Conservation (phyloP, 2,113 vertebrate genomes). For the Orcinus orca region DNA sequence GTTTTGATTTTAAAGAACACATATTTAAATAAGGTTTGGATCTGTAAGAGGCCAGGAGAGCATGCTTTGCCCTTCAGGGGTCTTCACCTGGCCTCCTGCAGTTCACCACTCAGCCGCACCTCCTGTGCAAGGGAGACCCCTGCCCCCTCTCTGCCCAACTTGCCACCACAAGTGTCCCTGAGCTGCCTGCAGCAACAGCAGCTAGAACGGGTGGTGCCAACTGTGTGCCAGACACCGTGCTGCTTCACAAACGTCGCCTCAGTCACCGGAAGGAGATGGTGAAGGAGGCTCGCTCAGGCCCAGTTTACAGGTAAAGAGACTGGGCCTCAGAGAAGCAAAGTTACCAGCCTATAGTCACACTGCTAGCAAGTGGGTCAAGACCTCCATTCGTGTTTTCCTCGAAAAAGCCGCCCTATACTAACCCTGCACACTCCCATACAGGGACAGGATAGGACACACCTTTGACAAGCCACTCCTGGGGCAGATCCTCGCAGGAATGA, state of each 20-base stretch:
- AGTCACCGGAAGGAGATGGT: not conserved
- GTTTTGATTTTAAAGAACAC: not conserved
- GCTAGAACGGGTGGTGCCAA: not conserved
- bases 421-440: fast-evolving
- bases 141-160: not conserved
- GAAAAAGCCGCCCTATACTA: fast-evolving
- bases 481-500: not conserved
- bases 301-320: not conserved
- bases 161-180: not conserved
- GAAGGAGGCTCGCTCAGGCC: not conserved
- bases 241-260: not conserved
- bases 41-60: constrained; percentile 4
- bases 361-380: not conserved
- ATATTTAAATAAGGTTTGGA: not conserved
- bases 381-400: not conserved
- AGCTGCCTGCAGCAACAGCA: not conserved
- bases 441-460: not conserved
- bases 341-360: not conserved
- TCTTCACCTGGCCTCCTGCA: not conserved
- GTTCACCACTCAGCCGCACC: not conserved
- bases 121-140: not conserved
- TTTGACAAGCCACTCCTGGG: not conserved
- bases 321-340: not conserved
- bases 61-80: not conserved
- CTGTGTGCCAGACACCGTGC: fast-evolving